Evolutionary conservation across 2,797 vertebrate genomes (phyloP).

Genomic region (Lophius americanus): DNA sequence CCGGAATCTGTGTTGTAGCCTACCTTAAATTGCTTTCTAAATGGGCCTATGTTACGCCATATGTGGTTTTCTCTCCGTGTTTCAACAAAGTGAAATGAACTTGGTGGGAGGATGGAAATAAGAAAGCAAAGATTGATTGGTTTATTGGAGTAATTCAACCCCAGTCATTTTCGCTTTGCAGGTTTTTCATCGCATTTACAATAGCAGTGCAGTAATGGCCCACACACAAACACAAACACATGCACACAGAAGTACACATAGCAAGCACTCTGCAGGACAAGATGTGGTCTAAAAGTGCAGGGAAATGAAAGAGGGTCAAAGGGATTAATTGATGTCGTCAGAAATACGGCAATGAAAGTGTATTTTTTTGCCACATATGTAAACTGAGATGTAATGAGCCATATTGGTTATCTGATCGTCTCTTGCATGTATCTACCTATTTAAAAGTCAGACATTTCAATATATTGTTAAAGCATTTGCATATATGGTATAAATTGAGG

Average conservation of each 20-base stretch:
- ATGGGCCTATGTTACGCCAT: constrained; percentile 83
- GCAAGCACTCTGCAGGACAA: constrained; percentile 76
- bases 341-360: constrained; percentile 74
- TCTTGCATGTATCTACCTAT: constrained; percentile 36
- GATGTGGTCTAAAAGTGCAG: constrained; percentile 79
- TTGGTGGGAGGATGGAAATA: constrained; percentile 66
- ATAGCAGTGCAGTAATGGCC: constrained; percentile 77
- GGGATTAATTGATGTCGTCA: constrained; percentile 73
- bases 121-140: constrained; percentile 82
- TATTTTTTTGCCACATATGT: constrained; percentile 71
- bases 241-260: constrained; percentile 38
- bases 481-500: not conserved
- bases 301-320: constrained; percentile 79
- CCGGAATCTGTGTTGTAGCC: constrained; percentile 59
- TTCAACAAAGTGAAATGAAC: constrained; percentile 80
- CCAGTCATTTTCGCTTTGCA: constrained; percentile 71
- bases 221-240: constrained; percentile 24
- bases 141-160: constrained; percentile 79
- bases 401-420: constrained; percentile 70
- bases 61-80: constrained; percentile 80
- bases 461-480: constrained; percentile 3
- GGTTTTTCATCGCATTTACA: constrained; percentile 83
- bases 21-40: constrained; percentile 83
- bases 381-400: constrained; percentile 62
- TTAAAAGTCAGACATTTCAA: constrained; percentile 27